Percentiles rank a stretch among this genome's conserved stretches.
Evolutionary conservation across 2,888 invertebrate genomes (phyloP).

Genomic region (Protonemura montana): DNA sequence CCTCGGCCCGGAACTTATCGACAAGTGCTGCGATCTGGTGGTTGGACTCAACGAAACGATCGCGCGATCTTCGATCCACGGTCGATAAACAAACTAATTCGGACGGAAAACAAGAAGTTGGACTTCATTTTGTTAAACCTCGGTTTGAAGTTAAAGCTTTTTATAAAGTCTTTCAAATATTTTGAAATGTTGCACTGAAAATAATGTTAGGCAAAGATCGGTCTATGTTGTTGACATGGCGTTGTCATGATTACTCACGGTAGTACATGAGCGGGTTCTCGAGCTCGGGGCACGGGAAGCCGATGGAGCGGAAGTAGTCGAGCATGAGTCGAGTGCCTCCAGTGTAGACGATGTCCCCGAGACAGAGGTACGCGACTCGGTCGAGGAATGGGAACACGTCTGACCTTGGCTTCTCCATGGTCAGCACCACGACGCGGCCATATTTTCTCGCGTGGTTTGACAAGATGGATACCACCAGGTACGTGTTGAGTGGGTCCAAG

Average conservation of each 20-base stretch:
- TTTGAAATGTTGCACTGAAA: too few species aligned
- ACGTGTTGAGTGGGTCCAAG: conserved; percentile 93
- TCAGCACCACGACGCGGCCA: conserved; percentile 87
- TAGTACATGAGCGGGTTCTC: conserved; percentile 99
- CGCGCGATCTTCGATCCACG: conserved; percentile 81
- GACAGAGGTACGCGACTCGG: conserved; percentile 86
- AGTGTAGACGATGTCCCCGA: conserved; percentile 90
- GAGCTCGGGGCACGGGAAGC: conserved; percentile 94
- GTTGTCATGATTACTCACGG: too few species aligned
- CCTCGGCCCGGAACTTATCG: conserved; percentile 89
- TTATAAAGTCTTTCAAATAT: too few species aligned
- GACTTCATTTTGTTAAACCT: too few species aligned
- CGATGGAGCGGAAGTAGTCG: conserved; percentile 93
- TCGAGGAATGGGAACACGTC: conserved; percentile 97
- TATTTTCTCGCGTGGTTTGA: conserved; percentile 83
- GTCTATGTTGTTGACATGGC: too few species aligned
- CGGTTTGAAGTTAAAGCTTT: too few species aligned
- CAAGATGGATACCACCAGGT: conserved; percentile 91
- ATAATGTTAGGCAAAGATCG: too few species aligned
- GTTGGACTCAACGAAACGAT: conserved; percentile 91
- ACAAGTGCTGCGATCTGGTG: conserved; percentile 91
- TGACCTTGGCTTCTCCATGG: conserved; percentile 91
- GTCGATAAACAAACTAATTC: conserved; percentile 83
- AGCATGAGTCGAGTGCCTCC: conserved; percentile 92
- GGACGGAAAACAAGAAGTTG: too few species aligned